Conservation (phyloP, 2,113 vertebrate genomes). For the Telmatochromis sp. region DNA sequence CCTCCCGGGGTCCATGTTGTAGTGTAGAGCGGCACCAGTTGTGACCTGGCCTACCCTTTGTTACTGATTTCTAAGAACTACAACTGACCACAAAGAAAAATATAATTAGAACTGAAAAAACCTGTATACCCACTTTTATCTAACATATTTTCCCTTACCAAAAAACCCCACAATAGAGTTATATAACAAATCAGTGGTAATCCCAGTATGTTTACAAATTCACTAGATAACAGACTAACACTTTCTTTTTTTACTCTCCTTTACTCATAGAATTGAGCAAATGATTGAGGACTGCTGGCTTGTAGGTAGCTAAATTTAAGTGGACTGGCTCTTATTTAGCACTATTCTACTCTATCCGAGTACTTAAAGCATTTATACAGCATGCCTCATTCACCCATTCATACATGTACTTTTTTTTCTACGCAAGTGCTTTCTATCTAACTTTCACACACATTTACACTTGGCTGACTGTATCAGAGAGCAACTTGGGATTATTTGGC, state of each 20-base stretch:
- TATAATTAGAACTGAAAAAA: not conserved
- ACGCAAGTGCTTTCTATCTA: not conserved
- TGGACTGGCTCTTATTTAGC: not conserved
- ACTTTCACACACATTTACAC: not conserved
- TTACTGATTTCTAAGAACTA: not conserved
- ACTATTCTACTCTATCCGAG: not conserved
- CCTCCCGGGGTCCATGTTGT: not conserved
- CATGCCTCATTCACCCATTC: not conserved
- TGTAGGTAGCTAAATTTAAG: not conserved
- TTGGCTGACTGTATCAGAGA: not conserved
- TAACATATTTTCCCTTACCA: not conserved
- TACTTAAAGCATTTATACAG: not conserved
- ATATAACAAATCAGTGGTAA: not conserved
- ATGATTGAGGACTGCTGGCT: not conserved
- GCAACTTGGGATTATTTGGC: not conserved
- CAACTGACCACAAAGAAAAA: not conserved
- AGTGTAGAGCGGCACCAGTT: not conserved
- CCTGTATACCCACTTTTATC: not conserved
- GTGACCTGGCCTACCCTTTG: not conserved
- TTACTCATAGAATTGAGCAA: not conserved
- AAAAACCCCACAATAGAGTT: not conserved
- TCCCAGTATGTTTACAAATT: not conserved
- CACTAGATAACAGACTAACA: not conserved
- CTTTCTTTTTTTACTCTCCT: not conserved
- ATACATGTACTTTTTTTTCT: not conserved